phyloP scores from a whole-genome alignment of 2,113 vertebrate species.

The Aegotheles bennettii region DNA sequence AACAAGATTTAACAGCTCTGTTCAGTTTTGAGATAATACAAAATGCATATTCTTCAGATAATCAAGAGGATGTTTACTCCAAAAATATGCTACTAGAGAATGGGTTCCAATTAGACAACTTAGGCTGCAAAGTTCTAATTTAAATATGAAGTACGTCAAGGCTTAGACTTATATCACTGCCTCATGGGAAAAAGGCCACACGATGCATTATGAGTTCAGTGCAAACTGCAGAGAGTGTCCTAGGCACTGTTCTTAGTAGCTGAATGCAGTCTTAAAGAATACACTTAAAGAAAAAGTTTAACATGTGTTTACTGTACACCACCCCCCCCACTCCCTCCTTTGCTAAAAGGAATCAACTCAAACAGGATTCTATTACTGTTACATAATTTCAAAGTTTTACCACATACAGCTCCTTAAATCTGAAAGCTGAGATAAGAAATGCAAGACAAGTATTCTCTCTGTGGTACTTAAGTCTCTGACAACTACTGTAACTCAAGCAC shows the following conservation, averaged over 20 bases:
- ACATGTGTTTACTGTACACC: neutral
- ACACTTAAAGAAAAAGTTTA: neutral
- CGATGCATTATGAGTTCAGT: neutral
- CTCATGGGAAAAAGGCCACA: neutral
- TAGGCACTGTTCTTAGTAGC: neutral
- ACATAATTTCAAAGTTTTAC: neutral
- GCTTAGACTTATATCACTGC: neutral
- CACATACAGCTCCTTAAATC: constrained; percentile 4
- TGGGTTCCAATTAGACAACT: neutral
- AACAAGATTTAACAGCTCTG: neutral
- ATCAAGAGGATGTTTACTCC: neutral
- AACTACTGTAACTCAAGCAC: constrained; percentile 10
- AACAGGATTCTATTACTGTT: neutral
- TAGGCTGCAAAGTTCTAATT: neutral
- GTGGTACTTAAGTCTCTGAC: constrained; percentile 3
- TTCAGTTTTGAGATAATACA: neutral
- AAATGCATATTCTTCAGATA: neutral
- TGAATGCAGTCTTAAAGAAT: neutral
- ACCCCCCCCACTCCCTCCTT: neutral
- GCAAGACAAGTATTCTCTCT: constrained; percentile 26
- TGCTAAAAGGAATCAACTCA: neutral
- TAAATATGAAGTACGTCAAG: neutral
- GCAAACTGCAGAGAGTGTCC: neutral
- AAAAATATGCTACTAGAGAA: neutral
- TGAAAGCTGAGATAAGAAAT: constrained; percentile 32